A percentile compares a stretch with the other conserved stretches of the same genome.
These are phyloP conservation scores for mouse (Mus musculus) DNA, from an alignment of 2,113 vertebrate species.

Conservation along the genomic window DNA sequence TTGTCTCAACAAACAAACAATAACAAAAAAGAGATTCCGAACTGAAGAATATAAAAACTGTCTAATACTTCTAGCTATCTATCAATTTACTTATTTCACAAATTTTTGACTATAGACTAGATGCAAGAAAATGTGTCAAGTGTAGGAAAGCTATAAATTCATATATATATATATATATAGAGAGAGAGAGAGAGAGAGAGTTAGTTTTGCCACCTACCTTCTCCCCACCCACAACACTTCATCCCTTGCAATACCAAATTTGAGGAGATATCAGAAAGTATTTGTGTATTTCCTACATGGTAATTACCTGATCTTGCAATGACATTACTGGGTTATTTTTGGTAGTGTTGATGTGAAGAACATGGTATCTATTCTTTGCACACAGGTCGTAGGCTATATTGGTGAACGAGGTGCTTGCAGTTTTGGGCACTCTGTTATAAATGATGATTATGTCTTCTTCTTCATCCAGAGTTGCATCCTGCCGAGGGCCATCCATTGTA, in stretches of 20 bases:
- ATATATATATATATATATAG: neutral
- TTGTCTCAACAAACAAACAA: neutral
- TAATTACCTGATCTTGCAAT: conserved; percentile 97
- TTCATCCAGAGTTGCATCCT: conserved; percentile 85
- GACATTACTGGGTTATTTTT: conserved; percentile 99
- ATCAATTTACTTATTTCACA: conserved; percentile 29
- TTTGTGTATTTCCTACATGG: neutral
- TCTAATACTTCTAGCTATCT: conserved; percentile 31
- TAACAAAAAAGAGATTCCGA: neutral
- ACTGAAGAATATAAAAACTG: conserved; percentile 26
- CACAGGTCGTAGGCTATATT: conserved; percentile 94
- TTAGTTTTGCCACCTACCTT: neutral
- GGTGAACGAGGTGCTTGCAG: conserved; percentile 99
- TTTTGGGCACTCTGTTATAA: conserved; percentile 99
- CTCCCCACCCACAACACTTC: neutral
- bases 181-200: too few relatives aligned
- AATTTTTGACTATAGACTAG: conserved; percentile 11
- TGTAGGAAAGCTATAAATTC: neutral
- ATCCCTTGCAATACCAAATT: neutral
- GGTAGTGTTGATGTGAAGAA: conserved; percentile 99
- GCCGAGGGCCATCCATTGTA: conserved; percentile 87
- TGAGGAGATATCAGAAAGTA: neutral
- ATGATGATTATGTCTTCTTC: conserved; percentile 94
- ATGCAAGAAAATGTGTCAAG: neutral
- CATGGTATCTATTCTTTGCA: conserved; percentile 96